phyloP scores from a whole-genome alignment of 1,140 invertebrate species.

The Zophobas morio region DNA sequence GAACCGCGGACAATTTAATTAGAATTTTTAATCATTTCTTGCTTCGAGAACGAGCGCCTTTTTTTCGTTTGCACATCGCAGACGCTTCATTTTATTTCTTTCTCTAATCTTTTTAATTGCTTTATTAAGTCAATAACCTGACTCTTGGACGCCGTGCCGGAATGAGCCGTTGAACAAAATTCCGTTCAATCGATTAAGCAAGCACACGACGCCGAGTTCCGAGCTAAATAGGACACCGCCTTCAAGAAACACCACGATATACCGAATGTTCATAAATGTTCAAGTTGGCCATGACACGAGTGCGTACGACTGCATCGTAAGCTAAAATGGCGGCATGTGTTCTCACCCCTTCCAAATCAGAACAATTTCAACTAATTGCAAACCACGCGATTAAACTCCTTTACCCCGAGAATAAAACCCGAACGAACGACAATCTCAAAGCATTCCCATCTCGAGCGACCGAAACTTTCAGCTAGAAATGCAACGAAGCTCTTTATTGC shows the following conservation, averaged over 20 bases:
- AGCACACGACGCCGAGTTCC: too few species aligned
- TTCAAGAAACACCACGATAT: too few species aligned
- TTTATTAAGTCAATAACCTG: constrained; percentile 17
- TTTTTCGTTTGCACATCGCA: constrained; percentile 12
- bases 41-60: neutral
- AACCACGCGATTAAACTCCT: neutral
- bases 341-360: too few species aligned
- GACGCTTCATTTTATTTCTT: constrained; percentile 8
- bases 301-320: too few species aligned
- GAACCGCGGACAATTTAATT: constrained; percentile 35
- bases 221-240: too few species aligned
- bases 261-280: too few species aligned
- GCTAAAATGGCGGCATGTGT: too few species aligned
- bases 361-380: too few species aligned
- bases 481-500: constrained; percentile 5
- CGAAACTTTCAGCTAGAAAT: constrained; percentile 14
- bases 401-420: neutral
- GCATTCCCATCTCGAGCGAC: neutral
- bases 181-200: neutral
- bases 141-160: neutral
- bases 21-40: constrained; percentile 28
- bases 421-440: constrained; percentile 7
- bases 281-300: too few species aligned
- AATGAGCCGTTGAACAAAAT: neutral
- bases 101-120: constrained; percentile 26